A percentile compares a stretch with the other conserved stretches of the same genome.
These are phyloP conservation scores for Nicator chloris DNA, from an alignment of 2,113 vertebrate genomes.

Conservation along the genomic window DNA sequence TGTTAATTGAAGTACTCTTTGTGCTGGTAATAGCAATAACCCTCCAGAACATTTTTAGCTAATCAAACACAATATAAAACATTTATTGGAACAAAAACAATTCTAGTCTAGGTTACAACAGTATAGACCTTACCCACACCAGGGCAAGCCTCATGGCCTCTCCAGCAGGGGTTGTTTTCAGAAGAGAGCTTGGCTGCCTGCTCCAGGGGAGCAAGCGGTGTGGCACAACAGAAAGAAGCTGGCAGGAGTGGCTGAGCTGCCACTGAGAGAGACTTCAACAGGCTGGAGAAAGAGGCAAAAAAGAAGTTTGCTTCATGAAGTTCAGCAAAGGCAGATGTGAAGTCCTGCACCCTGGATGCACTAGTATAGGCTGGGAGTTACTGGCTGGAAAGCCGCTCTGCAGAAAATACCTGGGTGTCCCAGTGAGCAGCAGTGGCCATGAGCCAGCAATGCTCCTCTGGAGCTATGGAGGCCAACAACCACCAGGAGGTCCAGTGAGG, in stretches of 20 bases:
- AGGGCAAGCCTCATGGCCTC: neutral
- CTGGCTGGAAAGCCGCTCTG: neutral
- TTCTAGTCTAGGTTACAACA: neutral
- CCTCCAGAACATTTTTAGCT: neutral
- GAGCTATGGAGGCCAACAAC: neutral
- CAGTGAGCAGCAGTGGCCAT: neutral
- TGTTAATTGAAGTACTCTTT: neutral
- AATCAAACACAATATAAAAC: neutral
- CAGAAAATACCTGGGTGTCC: neutral
- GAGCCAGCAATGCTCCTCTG: neutral
- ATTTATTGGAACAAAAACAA: neutral
- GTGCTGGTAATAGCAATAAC: neutral
- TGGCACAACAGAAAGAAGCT: neutral
- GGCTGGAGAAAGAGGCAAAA: neutral
- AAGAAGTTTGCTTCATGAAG: neutral
- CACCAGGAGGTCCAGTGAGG: neutral
- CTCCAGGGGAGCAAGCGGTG: neutral
- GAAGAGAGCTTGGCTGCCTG: neutral
- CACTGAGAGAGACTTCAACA: neutral
- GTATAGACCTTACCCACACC: neutral
- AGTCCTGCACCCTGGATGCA: neutral
- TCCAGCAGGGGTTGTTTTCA: neutral
- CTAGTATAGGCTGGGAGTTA: neutral
- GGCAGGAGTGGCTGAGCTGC: neutral
- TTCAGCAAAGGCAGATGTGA: neutral